Percentiles rank a stretch among this genome's conserved stretches.
These are phyloP conservation scores for Brenthis ino DNA, from an alignment of 2,888 invertebrate genomes.

Conservation along the genomic window DNA sequence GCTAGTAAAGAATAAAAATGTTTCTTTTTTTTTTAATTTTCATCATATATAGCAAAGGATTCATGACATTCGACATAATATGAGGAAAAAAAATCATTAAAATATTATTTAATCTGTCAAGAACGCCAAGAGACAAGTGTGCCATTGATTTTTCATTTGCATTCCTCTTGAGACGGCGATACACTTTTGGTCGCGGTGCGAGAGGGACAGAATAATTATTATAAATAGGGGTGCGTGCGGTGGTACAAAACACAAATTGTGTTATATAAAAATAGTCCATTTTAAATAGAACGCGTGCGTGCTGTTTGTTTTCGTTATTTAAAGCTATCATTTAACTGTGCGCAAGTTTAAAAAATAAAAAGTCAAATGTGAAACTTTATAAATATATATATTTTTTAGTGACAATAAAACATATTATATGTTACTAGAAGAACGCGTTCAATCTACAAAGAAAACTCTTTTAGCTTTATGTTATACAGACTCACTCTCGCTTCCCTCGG, in stretches of 20 bases:
- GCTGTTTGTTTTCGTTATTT: background rate
- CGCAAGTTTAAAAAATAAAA: background rate
- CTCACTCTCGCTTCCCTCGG: too few relatives aligned
- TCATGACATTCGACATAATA: background rate
- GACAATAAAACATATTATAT: too few relatives aligned
- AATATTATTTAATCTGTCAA: conserved; percentile 24
- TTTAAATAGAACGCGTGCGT: background rate
- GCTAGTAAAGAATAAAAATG: too few relatives aligned
- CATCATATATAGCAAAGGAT: background rate
- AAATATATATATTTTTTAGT: too few relatives aligned
- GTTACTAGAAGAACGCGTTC: too few relatives aligned
- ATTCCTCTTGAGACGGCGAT: conserved; percentile 52
- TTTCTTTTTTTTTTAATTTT: too few relatives aligned
- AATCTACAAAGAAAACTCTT: too few relatives aligned
- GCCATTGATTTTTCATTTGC: conserved; percentile 68
- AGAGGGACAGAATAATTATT: conserved; percentile 52
- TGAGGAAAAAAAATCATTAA: conserved; percentile 2
- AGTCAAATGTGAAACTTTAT: too few relatives aligned
- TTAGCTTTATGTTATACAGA: too few relatives aligned
- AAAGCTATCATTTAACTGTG: background rate
- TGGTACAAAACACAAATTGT: conserved; percentile 25
- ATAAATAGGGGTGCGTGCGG: conserved; percentile 60
- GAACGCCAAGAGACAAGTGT: conserved; percentile 44
- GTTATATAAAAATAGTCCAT: conserved; percentile 10
- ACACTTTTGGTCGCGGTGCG: conserved; percentile 41